Evolutionary conservation across 2,113 vertebrate species (phyloP).

Genomic region (Sitta europaea): DNA sequence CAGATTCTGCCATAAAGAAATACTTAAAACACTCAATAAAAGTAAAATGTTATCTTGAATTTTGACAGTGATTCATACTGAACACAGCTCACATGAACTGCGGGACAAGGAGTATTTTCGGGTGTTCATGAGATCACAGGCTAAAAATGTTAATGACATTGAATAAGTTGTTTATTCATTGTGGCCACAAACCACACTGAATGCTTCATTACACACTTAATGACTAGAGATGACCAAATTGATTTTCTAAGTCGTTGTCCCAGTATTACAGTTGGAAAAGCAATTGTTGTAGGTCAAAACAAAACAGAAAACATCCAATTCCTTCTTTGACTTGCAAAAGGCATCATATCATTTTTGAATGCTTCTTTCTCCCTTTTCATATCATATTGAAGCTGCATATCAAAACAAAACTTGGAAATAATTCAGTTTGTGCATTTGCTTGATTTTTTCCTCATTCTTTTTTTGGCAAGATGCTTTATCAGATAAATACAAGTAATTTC

Average conservation of each 20-base stretch:
- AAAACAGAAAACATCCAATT: not conserved
- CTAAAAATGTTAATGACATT: not conserved
- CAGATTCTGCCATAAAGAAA: not conserved
- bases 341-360: not conserved
- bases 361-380: not conserved
- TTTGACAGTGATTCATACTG: not conserved
- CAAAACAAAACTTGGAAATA: not conserved
- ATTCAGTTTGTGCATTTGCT: not conserved
- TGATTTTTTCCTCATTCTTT: not conserved
- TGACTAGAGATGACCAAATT: not conserved
- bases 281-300: not conserved
- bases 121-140: not conserved
- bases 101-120: not conserved
- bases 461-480: not conserved
- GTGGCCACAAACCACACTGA: not conserved
- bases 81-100: not conserved
- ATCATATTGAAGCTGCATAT: not conserved
- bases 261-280: not conserved
- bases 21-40: not conserved
- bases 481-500: not conserved
- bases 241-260: not conserved
- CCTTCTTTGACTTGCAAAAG: not conserved
- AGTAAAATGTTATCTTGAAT: not conserved
- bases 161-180: not conserved
- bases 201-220: slow-evolving; percentile 11